Percentiles rank a stretch among this genome's conserved stretches.
Evolutionary conservation across 2,888 invertebrate species (phyloP).

Genomic region (Tigriopus californicus): DNA sequence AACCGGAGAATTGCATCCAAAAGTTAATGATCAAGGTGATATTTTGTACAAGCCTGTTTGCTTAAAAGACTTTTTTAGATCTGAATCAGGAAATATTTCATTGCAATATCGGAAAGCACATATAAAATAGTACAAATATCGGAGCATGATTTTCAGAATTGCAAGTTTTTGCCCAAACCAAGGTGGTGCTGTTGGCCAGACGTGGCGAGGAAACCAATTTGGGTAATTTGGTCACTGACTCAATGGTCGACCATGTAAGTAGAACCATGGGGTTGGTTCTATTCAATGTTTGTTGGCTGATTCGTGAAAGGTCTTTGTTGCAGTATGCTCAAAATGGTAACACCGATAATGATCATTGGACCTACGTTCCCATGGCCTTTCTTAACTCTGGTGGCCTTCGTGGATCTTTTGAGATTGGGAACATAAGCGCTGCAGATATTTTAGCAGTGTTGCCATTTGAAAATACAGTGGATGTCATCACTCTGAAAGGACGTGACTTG

Average conservation of each 20-base stretch:
- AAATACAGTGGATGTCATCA: constrained; percentile 42
- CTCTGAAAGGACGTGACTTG: constrained; percentile 45
- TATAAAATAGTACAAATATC: no score
- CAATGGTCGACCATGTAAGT: constrained; percentile 43
- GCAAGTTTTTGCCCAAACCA: constrained; percentile 38
- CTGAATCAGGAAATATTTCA: no score
- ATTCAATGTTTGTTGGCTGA: no score
- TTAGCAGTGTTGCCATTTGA: constrained; percentile 55
- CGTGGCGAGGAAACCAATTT: constrained; percentile 46
- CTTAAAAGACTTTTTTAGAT: no score
- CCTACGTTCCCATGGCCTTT: constrained; percentile 44
- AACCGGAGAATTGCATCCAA: no score
- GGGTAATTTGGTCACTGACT: constrained; percentile 51
- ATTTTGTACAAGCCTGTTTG: no score
- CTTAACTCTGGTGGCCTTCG: constrained; percentile 50
- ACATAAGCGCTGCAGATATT: constrained; percentile 52
- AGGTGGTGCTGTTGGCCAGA: constrained; percentile 40
- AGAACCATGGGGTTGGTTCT: background rate
- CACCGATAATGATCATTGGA: constrained; percentile 35
- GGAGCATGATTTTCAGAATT: constrained; percentile 20
- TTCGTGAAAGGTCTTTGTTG: no score
- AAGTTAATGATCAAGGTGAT: no score
- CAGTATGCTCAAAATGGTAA: no score
- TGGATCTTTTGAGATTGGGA: constrained; percentile 32
- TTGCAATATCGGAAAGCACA: no score